A percentile compares a stretch with the other conserved stretches of the same genome.
These are phyloP conservation scores for Beroe forskalii DNA, from an alignment of 37 sponge, comb jelly and placozoan species.

Conservation along the genomic window DNA sequence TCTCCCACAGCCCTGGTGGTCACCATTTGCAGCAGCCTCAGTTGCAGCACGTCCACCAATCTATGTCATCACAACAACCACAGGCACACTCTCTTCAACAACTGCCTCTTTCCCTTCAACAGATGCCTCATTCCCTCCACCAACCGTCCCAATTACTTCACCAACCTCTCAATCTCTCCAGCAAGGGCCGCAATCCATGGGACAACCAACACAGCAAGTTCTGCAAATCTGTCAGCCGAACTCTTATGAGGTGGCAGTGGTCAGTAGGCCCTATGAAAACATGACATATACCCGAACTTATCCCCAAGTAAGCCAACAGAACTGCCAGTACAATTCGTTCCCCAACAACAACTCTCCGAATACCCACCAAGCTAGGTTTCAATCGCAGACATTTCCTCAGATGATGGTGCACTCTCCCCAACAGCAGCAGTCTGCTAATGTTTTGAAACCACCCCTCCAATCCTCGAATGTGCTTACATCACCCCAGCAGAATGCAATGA, in stretches of 20 bases:
- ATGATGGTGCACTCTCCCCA: neutral
- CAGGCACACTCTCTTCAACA: too few species aligned
- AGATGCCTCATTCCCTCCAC: neutral
- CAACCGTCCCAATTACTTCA: too few species aligned
- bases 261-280: conserved; percentile 1
- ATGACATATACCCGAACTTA: conserved; percentile 45
- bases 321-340: conserved; percentile 14
- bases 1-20: too few species aligned
- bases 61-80: too few species aligned
- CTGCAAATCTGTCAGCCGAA: neutral
- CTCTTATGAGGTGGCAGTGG: neutral
- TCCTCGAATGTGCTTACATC: neutral
- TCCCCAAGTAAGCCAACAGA: conserved; percentile 20
- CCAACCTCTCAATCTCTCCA: too few species aligned
- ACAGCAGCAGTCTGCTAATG: neutral
- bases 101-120: neutral
- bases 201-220: neutral
- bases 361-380: neutral
- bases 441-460: neutral
- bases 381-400: neutral
- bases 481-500: conserved; percentile 2
- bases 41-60: neutral
- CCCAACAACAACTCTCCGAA: neutral
- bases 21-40: neutral
- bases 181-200: neutral